A percentile compares a stretch with the other conserved stretches of the same genome.
Conservation (phyloP, 2,113 vertebrate genomes). For the Miniopterus natalensis region DNA sequence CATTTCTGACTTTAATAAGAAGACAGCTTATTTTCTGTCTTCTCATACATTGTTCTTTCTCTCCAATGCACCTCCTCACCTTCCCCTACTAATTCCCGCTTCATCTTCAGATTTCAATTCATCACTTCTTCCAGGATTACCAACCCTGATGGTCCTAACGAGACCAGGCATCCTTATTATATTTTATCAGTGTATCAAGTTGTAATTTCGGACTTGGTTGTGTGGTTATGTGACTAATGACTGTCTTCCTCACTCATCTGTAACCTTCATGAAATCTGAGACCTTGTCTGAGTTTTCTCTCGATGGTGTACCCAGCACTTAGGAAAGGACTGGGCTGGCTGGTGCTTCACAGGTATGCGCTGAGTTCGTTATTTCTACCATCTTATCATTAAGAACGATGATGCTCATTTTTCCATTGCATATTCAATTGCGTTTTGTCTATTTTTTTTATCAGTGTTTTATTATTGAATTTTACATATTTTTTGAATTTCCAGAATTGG, state of each 20-base stretch:
- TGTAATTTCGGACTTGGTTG: neutral
- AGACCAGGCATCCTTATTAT: neutral
- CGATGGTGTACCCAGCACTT: neutral
- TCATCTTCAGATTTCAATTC: neutral
- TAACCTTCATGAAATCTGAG: neutral
- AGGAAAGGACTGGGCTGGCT: neutral
- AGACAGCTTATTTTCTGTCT: neutral
- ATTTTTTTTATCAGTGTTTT: neutral
- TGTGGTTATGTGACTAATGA: neutral
- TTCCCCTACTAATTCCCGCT: neutral
- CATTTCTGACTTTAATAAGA: conserved; percentile 6
- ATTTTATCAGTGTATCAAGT: neutral
- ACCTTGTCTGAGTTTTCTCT: neutral
- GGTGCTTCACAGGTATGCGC: neutral
- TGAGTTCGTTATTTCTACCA: neutral
- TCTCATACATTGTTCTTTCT: neutral
- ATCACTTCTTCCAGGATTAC: neutral
- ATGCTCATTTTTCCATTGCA: neutral
- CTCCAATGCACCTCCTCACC: neutral
- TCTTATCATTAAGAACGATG: neutral
- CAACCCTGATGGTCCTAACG: neutral
- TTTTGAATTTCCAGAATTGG: neutral
- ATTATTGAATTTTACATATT: neutral
- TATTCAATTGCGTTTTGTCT: neutral
- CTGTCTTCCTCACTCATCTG: neutral